Conservation (phyloP, 2,888 invertebrate genomes). For the Magallana nippona region DNA sequence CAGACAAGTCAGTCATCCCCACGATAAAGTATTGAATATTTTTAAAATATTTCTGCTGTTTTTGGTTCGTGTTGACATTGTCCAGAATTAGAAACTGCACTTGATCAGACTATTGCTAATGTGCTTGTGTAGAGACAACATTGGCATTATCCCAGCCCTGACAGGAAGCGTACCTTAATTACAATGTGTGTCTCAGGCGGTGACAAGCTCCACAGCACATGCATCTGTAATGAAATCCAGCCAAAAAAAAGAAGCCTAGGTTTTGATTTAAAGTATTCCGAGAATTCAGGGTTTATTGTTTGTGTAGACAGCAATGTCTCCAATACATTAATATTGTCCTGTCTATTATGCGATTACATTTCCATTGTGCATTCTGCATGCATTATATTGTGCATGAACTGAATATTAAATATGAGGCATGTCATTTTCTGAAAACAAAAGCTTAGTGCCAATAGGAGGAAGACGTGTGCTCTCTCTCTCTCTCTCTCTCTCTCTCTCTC, state of each 20-base stretch:
- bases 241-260: background rate
- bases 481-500: no score
- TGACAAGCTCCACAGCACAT: background rate
- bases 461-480: no score
- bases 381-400: background rate
- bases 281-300: background rate
- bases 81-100: slow-evolving; percentile 29
- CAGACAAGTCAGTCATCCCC: no score
- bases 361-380: background rate
- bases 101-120: slow-evolving; percentile 3
- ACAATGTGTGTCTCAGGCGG: background rate
- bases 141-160: background rate
- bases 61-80: background rate
- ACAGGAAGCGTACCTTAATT: slow-evolving; percentile 14
- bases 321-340: background rate
- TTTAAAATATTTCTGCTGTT: background rate
- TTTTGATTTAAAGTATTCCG: background rate
- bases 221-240: background rate
- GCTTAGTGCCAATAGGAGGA: no score
- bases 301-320: background rate
- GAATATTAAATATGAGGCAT: no score
- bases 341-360: background rate
- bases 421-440: no score
- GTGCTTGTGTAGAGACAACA: background rate
- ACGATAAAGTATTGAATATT: background rate